These are phyloP conservation scores for Lateolabrax maculatus DNA, from an alignment of 2,797 vertebrate genomes.

Conservation along the genomic window DNA sequence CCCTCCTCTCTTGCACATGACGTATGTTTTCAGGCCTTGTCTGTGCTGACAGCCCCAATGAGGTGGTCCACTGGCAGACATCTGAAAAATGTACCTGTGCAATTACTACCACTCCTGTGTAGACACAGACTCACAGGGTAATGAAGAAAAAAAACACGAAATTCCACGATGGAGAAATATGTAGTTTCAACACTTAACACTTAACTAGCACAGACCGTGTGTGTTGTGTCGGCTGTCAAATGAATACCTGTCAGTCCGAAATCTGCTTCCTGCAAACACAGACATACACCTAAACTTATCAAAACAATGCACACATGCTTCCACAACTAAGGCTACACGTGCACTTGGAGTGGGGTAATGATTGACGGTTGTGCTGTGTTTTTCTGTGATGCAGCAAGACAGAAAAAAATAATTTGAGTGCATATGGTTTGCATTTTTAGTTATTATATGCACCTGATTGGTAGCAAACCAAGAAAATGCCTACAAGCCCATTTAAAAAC, in stretches of 20 bases:
- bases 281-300: slow-evolving; percentile 5
- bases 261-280: slow-evolving; percentile 3
- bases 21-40: slow-evolving; percentile 63
- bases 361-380: slow-evolving; percentile 10
- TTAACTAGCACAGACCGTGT: slow-evolving; percentile 23
- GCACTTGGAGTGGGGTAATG: slow-evolving; percentile 10
- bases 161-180: slow-evolving; percentile 58
- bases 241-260: slow-evolving; percentile 22
- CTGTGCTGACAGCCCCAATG: slow-evolving; percentile 81
- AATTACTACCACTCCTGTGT: slow-evolving; percentile 66
- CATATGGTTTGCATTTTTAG: background rate
- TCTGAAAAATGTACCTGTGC: slow-evolving; percentile 80
- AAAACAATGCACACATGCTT: slow-evolving; percentile 30
- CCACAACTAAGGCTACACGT: slow-evolving; percentile 11
- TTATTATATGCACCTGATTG: too few species aligned
- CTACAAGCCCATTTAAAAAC: background rate
- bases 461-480: background rate
- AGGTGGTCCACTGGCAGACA: slow-evolving; percentile 77
- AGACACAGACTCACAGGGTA: slow-evolving; percentile 56
- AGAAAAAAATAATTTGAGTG: background rate
- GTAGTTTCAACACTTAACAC: slow-evolving; percentile 73
- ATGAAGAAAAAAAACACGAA: slow-evolving; percentile 39
- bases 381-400: slow-evolving; percentile 4
- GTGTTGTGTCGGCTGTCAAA: slow-evolving; percentile 25
- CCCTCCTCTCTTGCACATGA: background rate